Evolutionary conservation across 1,140 invertebrate genomes (phyloP), one percentile per base, ranked within the genome.

Genomic region (Apis mellifera): DNA sequence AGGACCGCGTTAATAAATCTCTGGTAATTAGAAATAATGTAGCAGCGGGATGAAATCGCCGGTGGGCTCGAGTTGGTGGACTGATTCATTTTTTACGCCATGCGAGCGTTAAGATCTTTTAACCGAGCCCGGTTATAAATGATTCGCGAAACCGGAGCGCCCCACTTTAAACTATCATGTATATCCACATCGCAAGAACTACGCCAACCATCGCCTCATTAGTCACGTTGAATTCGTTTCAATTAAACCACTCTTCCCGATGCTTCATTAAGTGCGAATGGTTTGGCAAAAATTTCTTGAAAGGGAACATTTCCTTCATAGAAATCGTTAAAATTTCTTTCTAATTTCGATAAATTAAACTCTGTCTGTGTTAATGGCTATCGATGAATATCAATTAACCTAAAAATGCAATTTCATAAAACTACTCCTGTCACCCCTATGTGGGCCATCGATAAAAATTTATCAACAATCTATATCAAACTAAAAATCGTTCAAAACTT

Each of bases 1-100:
- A 66, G 57, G 85, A 85, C 77, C 79, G 68, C 79, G 85, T 89
- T 89, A 89, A 89, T 89, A 89, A 89, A 89, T 89, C 88, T 89
- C 83, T 69, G 76, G 88, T 89, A 89, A 89, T 89, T 89, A 89
- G 88, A 89, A 89, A 89, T 86, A 87, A 89, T 89, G 85, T 89
- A 81, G 72, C 65, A 62, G 64, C 70, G 66, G 68, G 80, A 83
- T 84, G 66, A 83, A 87, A 89, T 86, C 87, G 88, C 85, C 71
- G 66, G 50, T 86, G 83, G 86, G 84, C 77, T 66, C 71, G 85
- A 83, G 79, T 85, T 50, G 78, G 79, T 64, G 62, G 86, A 69
- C 59, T 55, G 83, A 85, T 89, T 88, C 84, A 89, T 89, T 89
- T 89, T 89, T 89, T 89, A 88, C 80, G 84, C 80, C 78, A 83